Evolutionary conservation across 1,140 invertebrate genomes (phyloP).

Genomic region (Portunus trituberculatus): DNA sequence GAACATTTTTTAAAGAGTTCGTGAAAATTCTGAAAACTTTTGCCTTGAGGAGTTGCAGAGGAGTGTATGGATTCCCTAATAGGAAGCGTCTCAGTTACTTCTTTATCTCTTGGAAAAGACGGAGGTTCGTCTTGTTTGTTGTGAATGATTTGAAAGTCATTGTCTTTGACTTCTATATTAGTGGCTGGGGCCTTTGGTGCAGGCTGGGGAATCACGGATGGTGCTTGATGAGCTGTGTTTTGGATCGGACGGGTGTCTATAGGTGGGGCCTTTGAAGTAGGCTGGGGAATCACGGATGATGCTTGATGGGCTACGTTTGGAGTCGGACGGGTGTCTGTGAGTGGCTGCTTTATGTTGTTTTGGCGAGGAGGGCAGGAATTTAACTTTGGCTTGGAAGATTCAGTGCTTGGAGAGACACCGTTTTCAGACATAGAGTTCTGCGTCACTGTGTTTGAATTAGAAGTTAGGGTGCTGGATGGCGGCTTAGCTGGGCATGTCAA

Average conservation of each 20-base stretch:
- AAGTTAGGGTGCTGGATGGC: neutral
- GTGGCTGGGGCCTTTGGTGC: neutral
- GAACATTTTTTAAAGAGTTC: constrained; percentile 52
- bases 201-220: neutral
- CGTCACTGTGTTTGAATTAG: neutral
- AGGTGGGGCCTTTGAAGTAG: neutral
- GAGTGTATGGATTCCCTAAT: too few species aligned
- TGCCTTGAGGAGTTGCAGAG: neutral
- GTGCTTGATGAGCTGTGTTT: neutral
- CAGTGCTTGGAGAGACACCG: neutral
- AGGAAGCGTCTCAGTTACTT: too few species aligned
- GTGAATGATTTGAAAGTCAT: neutral
- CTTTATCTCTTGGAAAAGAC: neutral
- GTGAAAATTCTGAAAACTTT: constrained; percentile 38
- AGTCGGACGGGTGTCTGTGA: neutral
- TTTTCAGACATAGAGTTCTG: neutral
- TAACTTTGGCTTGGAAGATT: neutral
- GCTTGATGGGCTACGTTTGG: neutral
- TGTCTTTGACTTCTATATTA: neutral
- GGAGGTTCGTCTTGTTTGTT: neutral
- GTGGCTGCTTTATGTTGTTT: neutral
- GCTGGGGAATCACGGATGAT: neutral
- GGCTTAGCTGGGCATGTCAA: neutral
- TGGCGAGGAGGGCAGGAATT: neutral
- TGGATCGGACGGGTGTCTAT: neutral